These are phyloP conservation scores for Progne subis DNA, from an alignment of 2,113 vertebrate species.

Conservation along the genomic window DNA sequence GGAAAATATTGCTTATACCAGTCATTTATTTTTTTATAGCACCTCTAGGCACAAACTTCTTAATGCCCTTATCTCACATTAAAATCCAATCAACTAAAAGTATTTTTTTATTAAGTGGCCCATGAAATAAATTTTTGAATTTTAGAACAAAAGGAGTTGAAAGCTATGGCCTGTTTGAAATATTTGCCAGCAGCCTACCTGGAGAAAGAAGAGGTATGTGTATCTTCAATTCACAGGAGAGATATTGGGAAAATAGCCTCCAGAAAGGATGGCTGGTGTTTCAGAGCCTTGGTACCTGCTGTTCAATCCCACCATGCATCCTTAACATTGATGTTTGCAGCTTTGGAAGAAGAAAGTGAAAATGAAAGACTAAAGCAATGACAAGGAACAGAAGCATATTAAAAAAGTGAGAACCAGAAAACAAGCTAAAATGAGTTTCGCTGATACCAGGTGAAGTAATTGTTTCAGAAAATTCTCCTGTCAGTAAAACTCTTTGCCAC, in stretches of 20 bases:
- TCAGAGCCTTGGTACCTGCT: not conserved
- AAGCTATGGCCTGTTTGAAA: not conserved
- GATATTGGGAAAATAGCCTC: not conserved
- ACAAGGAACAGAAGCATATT: not conserved
- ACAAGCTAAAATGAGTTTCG: not conserved
- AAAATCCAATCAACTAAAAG: constrained; percentile 14
- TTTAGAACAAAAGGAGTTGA: not conserved
- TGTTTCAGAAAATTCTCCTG: not conserved
- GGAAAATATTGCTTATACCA: not conserved
- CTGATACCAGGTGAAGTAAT: not conserved
- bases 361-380: not conserved
- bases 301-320: not conserved
- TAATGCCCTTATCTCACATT: not conserved
- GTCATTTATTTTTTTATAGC: not conserved
- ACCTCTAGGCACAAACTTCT: not conserved
- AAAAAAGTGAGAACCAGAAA: not conserved
- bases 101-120: not conserved
- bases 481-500: not conserved
- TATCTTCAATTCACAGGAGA: not conserved
- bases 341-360: not conserved
- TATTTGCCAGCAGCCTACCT: not conserved
- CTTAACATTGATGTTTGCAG: not conserved
- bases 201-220: not conserved
- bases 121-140: not conserved
- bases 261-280: not conserved